Evolutionary conservation across 2,888 invertebrate species (phyloP), one percentile per base, ranked within the genome.

Genomic region (Melangyna quadrimaculata): DNA sequence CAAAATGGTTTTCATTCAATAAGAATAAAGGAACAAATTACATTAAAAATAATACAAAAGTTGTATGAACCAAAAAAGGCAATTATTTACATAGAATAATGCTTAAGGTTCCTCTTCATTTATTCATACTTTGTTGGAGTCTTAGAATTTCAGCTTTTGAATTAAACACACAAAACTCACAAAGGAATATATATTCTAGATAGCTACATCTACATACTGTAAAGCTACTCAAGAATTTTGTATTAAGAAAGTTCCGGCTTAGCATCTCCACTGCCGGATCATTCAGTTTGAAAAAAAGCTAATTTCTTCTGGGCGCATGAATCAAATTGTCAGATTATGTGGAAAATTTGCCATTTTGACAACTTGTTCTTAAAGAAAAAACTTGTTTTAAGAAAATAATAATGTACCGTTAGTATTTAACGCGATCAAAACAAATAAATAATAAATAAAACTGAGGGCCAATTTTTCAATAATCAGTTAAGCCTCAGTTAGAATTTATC

Each of bases 1-100:
- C 43, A 61, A 63, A 43, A 27, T 27, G 27, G 43, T 27, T 63
- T 10, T 43, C 8, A n/a, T 40, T 40, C 3, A 24, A 24, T 4
- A 10, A 27, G 3, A 27, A 12, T 5, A 24, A 43, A 63, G 10
- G 6, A 27, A 63, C 17, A 8, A 43, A 40, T 40, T n/a, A 10
- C 40, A 43, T 2, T 3, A 32, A 10, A 6, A 27, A 24, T 6
- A 43, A 40, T n/a, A n/a, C n/a, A 27, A 27, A 78, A 72, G 65
- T 78, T 65, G 55, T 72, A 12, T 35, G 37, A 35, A 59, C 14
- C 14, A 14, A 57, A 55, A 78, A 78, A 48, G 45, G 71, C 71
- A 72, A 78, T 63, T 71, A 63, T 53, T 71, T 70, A 71, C 43
- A 63, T 53, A 78, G 53, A 70, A 61, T 63, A 27, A n/a, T 63